These are phyloP conservation scores for Cheilosia pagana DNA, from an alignment of 2,888 invertebrate genomes.

Conservation along the genomic window DNA sequence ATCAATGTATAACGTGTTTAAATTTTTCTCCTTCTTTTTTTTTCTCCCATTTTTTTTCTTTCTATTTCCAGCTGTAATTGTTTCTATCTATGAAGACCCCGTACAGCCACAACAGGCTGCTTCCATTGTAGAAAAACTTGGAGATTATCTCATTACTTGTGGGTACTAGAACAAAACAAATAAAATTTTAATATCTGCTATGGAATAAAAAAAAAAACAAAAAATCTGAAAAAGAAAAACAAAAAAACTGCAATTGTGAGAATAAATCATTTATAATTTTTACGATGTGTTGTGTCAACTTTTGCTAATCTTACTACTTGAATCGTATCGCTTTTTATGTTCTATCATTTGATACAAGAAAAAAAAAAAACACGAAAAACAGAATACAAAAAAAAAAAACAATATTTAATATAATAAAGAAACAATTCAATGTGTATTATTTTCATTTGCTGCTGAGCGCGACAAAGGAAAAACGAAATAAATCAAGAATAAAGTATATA, in stretches of 20 bases:
- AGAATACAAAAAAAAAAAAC: conserved; percentile 54
- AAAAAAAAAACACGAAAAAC: conserved; percentile 50
- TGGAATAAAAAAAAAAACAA: conserved; percentile 73
- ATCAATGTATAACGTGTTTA: conserved; percentile 53
- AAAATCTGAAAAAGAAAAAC: conserved; percentile 76
- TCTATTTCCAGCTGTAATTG: conserved; percentile 92
- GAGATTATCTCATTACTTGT: conserved; percentile 98
- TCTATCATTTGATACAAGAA: conserved; percentile 72
- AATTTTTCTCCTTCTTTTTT: conserved; percentile 27
- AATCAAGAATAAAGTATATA: conserved; percentile 61
- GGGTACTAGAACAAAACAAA: conserved; percentile 91
- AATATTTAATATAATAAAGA: conserved; percentile 74
- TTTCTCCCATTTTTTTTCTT: conserved; percentile 41
- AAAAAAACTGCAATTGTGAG: conserved; percentile 77
- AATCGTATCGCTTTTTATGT: conserved; percentile 75
- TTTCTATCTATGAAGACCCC: conserved; percentile 97
- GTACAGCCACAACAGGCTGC: conserved; percentile 98
- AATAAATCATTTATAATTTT: conserved; percentile 74
- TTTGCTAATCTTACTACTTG: conserved; percentile 76
- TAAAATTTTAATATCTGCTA: conserved; percentile 77
- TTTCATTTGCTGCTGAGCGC: conserved; percentile 75
- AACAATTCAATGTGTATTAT: conserved; percentile 72
- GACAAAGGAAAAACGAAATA: conserved; percentile 70
- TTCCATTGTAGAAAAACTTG: conserved; percentile 98
- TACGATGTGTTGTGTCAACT: conserved; percentile 77